Base-by-base conservation (phyloP, 2,797 vertebrate species). In the Selene dorsalis region DNA sequence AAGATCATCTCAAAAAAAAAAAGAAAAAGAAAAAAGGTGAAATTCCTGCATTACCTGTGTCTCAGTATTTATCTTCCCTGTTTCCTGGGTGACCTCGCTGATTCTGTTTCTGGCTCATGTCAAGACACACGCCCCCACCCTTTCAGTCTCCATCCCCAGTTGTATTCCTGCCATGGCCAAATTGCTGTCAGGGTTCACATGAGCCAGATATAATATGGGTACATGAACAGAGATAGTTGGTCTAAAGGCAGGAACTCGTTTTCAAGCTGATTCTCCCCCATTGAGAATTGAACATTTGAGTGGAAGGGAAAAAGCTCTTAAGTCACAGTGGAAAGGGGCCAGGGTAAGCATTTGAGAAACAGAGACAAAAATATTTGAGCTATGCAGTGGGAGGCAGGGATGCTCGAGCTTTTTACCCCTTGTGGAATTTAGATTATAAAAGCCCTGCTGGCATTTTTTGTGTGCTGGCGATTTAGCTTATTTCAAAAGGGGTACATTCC, bases 351-450 rank as follows among this genome's bases (percentile, higher is more conserved):
- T 86, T 93, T 83, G 87, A 92, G 86, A 88, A 89, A 84, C 71
- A 75, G 80, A 86, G 75, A 84, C 64, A 70, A 67, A 95, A 94
- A 90, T 94, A 95, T 96, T 94, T 66, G 60, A 94, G 91, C 88
- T 93, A 95, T 95, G 94, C 84, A 63, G 92, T 85, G 92, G 94
- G 94, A 95, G 93, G 92, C 83, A 84, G 87, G 83, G 89, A 91
- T 89, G 88, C 77, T 81, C 16, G 17, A 83, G 86, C 72, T 71
- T 84, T 88, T 87, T 78, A 84, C 79, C 82, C 87, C 79, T 72
- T 73, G 87, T 85, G 87, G 91, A 94, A 93, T 94, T 92, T 87
- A 87, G 88, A 92, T 94, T 87, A 92, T 84, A 71, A 91, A 91
- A 91, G 71, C 58, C 79, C 83, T 83, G 71, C 68, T 83, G 88